These are phyloP conservation scores for Platycheirus rosarum DNA, from an alignment of 2,888 invertebrate genomes.

Conservation along the genomic window DNA sequence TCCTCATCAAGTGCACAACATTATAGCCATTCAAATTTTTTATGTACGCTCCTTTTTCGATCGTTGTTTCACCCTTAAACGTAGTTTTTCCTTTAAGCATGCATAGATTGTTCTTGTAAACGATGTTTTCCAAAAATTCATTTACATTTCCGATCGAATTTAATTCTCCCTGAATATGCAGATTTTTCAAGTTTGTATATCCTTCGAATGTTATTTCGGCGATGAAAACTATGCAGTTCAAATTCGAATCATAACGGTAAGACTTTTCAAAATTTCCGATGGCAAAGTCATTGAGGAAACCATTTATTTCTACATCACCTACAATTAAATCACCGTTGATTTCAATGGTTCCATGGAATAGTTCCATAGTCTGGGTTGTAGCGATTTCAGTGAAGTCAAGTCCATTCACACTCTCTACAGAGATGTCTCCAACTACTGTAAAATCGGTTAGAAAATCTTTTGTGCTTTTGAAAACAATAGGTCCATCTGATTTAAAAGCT, in stretches of 20 bases:
- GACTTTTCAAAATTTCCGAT: constrained; percentile 50
- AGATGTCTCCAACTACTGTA: constrained; percentile 78
- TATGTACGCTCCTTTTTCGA: constrained; percentile 80
- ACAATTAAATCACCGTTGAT: constrained; percentile 78
- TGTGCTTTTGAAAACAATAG: constrained; percentile 74
- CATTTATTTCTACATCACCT: constrained; percentile 72
- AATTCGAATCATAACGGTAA: constrained; percentile 76
- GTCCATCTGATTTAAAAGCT: constrained; percentile 80
- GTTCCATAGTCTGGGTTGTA: constrained; percentile 77
- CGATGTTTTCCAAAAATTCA: constrained; percentile 78
- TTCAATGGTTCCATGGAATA: constrained; percentile 77
- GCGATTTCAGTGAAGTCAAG: constrained; percentile 81
- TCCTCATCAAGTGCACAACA: constrained; percentile 79
- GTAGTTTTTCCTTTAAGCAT: constrained; percentile 77
- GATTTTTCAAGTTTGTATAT: constrained; percentile 73
- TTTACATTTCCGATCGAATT: constrained; percentile 77
- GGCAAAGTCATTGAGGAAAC: constrained; percentile 75
- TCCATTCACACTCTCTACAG: constrained; percentile 81
- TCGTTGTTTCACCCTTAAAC: constrained; percentile 79
- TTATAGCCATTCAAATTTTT: constrained; percentile 79
- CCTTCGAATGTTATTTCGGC: constrained; percentile 76
- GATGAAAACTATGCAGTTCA: constrained; percentile 77
- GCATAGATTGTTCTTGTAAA: constrained; percentile 76
- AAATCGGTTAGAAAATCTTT: constrained; percentile 78
- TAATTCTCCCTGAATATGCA: constrained; percentile 77